Percentiles rank a stretch among this genome's conserved stretches.
Evolutionary conservation across 1,140 invertebrate genomes (phyloP).

Genomic region (Caerostris darwini): DNA sequence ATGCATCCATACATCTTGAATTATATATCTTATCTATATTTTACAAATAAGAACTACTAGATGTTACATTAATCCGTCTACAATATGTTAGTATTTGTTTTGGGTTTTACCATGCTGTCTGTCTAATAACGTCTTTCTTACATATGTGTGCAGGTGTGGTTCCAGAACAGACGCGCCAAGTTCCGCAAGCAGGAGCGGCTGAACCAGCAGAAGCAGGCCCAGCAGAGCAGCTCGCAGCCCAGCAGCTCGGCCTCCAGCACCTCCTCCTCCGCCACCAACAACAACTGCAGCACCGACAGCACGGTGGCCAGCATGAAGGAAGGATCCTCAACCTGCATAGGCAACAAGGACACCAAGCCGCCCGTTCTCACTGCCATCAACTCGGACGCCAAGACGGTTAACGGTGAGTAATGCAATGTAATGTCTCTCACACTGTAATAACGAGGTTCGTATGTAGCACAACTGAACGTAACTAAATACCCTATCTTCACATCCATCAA

Average conservation of each 20-base stretch:
- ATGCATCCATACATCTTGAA: no score
- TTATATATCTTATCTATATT: no score
- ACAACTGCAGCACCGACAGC: constrained; percentile 52
- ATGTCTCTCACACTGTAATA: no score
- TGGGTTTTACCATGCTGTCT: no score
- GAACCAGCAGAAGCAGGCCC: constrained; percentile 78
- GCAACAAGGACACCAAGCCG: constrained; percentile 70
- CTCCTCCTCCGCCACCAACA: constrained; percentile 40
- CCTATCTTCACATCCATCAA: no score
- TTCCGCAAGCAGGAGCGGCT: constrained; percentile 80
- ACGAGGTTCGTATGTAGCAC: no score
- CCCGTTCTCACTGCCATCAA: constrained; percentile 68
- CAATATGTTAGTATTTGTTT: no score
- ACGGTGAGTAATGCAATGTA: constrained; percentile 16
- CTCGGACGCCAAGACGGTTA: constrained; percentile 65
- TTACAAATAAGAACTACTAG: background rate
- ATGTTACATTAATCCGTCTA: background rate
- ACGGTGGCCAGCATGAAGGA: constrained; percentile 63
- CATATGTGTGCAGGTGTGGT: constrained; percentile 83
- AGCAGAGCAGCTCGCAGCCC: constrained; percentile 40
- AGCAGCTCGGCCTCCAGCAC: background rate
- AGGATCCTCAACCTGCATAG: background rate
- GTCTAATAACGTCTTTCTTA: background rate
- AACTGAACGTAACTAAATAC: no score
- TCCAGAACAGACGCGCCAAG: constrained; percentile 82